Evolutionary conservation across 1,140 invertebrate species (phyloP), one percentile per base, ranked within the genome.

Genomic region (Heterodera schachtii): DNA sequence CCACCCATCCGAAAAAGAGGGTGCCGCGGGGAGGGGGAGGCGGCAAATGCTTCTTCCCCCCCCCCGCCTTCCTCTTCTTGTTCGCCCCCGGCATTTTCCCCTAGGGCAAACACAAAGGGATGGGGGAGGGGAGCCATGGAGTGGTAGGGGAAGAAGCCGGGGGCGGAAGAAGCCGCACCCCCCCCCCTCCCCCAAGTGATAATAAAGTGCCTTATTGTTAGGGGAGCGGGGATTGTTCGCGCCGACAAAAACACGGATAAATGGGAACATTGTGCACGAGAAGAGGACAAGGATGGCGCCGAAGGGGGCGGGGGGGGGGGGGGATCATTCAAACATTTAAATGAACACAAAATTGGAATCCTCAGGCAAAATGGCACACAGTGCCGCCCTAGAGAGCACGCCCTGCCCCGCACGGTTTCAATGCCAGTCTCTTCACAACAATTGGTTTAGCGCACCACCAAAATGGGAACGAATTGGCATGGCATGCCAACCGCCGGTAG

Each of bases 31-130:
- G 5, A 19, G 31, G 0, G 31, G 31, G 31, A 31, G 31, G 31
- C 31, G 31, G 31, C 31, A 31, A 19, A 60, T 60, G 57, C 57
- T 60, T 60, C 57, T 60, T 60, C 57, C 19, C 19, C 16, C 16
- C 57, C 9, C 13, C 57, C 57, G 3, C 57, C 57, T 52, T 11
- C 57, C 57, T 19, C 13, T 11, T 60, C 57, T 19, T 16, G 49
- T 16, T 16, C 57, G 1, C 57, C 57, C 57, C 57, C n/a, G 81
- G 49, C 43, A 31, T 16, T 31, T 41, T 21, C 52, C n/a, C 49
- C 41, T 6, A 21, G 60, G 52, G 31, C 13, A 83, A 49, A n/a
- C 41, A 74, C 19, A 31, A 82, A 64, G 43, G 69, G 64, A 31
- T 31, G 31, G 31, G 31, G 31, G 31, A 31, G 31, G 31, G 31